Evolutionary conservation across 2,797 vertebrate genomes (phyloP).

Genomic region (Lepus townsendii): DNA sequence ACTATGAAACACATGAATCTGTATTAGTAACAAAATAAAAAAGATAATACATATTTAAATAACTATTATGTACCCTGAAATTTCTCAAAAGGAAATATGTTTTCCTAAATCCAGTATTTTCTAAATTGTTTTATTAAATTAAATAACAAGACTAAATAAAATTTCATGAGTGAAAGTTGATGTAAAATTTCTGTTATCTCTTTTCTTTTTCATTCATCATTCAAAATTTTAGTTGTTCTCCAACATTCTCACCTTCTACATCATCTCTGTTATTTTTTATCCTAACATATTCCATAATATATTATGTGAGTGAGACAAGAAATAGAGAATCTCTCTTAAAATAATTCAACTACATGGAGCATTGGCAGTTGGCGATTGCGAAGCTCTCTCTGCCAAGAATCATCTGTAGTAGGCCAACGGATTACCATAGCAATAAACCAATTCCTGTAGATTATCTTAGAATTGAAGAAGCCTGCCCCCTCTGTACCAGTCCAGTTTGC

Average conservation of each 20-base stretch:
- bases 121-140: neutral
- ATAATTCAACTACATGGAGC: neutral
- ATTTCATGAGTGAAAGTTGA: neutral
- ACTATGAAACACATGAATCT: too few species aligned
- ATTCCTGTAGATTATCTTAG: neutral
- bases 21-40: neutral
- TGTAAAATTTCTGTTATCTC: neutral
- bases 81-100: neutral
- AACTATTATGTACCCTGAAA: neutral
- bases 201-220: neutral
- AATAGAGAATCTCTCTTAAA: neutral
- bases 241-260: neutral
- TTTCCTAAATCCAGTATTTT: neutral
- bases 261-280: neutral
- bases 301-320: neutral
- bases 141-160: neutral
- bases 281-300: neutral
- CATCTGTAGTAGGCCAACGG: neutral
- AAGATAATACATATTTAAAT: neutral
- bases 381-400: neutral
- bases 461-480: neutral
- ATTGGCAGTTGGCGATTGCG: neutral
- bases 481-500: accelerated
- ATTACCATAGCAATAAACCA: neutral
- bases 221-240: neutral